These are phyloP conservation scores for Hemitrygon akajei DNA, from an alignment of 2,797 vertebrate genomes.

Conservation along the genomic window DNA sequence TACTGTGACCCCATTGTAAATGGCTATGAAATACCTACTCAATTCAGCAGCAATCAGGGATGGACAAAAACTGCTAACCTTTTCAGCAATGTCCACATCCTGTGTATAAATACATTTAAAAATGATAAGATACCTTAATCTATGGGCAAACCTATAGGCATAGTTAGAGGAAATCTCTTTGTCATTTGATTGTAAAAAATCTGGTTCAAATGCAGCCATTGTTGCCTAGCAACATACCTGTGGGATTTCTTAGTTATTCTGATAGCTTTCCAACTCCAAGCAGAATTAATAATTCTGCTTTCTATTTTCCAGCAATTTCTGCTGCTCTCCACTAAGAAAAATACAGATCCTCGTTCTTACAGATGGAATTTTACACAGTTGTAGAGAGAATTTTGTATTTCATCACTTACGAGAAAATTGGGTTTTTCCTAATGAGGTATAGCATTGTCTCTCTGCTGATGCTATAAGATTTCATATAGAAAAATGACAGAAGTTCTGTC, in stretches of 20 bases:
- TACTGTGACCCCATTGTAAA: no score
- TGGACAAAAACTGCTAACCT: no score
- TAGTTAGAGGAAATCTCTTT: neutral
- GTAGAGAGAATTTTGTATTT: neutral
- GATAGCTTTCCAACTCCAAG: slow-evolving; percentile 13
- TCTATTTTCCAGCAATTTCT: neutral
- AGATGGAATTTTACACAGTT: neutral
- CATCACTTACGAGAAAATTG: neutral
- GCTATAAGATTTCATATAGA: neutral
- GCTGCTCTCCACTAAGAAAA: neutral
- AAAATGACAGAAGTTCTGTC: neutral
- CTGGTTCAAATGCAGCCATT: neutral
- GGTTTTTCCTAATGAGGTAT: neutral
- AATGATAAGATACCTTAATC: neutral
- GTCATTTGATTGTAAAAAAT: slow-evolving; percentile 19
- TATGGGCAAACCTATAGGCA: neutral
- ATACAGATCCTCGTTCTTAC: neutral
- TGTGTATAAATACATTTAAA: neutral
- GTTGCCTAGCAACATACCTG: slow-evolving; percentile 11
- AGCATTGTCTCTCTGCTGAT: neutral
- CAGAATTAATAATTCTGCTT: slow-evolving; percentile 2
- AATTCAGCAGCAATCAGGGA: no score
- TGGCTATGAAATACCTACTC: no score
- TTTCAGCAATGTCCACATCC: no score
- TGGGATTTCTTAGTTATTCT: neutral